Base-by-base conservation (phyloP, 2,113 vertebrate genomes). In the Lipophrys pholis region DNA sequence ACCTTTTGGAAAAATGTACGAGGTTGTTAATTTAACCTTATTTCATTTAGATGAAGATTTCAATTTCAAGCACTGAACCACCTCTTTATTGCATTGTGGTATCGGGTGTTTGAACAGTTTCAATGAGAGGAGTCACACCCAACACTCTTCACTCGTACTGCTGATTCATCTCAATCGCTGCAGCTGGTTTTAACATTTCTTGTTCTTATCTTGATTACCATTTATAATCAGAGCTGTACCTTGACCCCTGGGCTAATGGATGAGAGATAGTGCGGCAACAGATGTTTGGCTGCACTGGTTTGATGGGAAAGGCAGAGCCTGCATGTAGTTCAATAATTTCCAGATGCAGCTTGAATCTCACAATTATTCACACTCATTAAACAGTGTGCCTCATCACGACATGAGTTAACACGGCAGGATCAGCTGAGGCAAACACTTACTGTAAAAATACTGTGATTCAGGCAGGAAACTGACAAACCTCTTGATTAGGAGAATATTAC, bases 261-360 rank as follows among this genome's bases (percentile, higher is more conserved):
- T 36, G 78, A 85, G 48, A 14, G 51, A 82, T 42, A 14, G 57
- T 56, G 36, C 77, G 78, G 72, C 63, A 83, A 74, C 74, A 86
- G 66, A 85, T 77, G 73, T 81, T 78, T 76, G 69, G 75, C 10
- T 43, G 53, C 11, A 39, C 6, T 69, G 7, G 40, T 77, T 72
- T 54, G 30, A 70, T 65, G 35, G 54, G 59, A 74, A 67, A 57
- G 42, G 17, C 56, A 49, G 55, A 50, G n/a, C 16, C n/a, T 52
- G 53, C 8, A 7, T 76, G 50, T 3, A 67, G 59, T 56, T 78
- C 59, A 58, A 70, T 48, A 6, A 41, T 7, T 57, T 69, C 78
- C 75, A 88, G 63, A 84, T 73, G 67, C 45, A 43, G 51, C 15
- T 3, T 14, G 64, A 41, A 76, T 62, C 41, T 79, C 36, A 62